Base-by-base conservation (phyloP, 2,888 invertebrate genomes). In the Hydroisotoma schaefferi region DNA sequence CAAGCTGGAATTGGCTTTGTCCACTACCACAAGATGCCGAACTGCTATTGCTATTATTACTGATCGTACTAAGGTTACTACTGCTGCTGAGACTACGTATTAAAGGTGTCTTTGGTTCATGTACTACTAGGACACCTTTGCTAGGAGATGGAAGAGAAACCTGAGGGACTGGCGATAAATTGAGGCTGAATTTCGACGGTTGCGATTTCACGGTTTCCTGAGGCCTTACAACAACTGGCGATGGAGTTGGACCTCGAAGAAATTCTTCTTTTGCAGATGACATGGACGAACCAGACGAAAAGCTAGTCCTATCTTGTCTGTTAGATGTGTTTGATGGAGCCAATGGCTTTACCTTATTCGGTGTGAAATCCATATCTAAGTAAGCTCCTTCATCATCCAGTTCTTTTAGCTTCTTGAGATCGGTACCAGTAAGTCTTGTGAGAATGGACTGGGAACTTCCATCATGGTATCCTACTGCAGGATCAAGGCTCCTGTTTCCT, bases 331-430 rank as follows among this genome's bases (percentile, higher is more conserved):
- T 40, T 8, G 40, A 15, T 15, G 15, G 15, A 18, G n/a, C 5
- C 20, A 33, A 8, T 20, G 33, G 33, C 33, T 33, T 33, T 8
- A 23, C 23, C 12, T 55, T 29, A 6, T 37, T 49, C 15, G 49
- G 55, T 1, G 60, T 48, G 28, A 71, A 68, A 49, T 71, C 69
- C 72, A 72, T 72, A 43, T 69, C 63, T 47, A 69, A 58, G 52
- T 70, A 70, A 51, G 70, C 68, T 53, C 70, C 72, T 10, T 61
- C 70, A 49, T 67, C 63, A 55, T 70, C 70, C 27, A 69, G 58
- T 57, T 71, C 66, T 51, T 70, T 70, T 4, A 70, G 51, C 47
- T 70, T 61, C n/a, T 69, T 72, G 69, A 72, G 69, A 69, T 70
- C 72, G 57, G 69, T 65, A n/a, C 72, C 68, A 5, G 70, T 69